phyloP scores from a whole-genome alignment of 2,888 invertebrate species.

The Eristalinus aeneus region DNA sequence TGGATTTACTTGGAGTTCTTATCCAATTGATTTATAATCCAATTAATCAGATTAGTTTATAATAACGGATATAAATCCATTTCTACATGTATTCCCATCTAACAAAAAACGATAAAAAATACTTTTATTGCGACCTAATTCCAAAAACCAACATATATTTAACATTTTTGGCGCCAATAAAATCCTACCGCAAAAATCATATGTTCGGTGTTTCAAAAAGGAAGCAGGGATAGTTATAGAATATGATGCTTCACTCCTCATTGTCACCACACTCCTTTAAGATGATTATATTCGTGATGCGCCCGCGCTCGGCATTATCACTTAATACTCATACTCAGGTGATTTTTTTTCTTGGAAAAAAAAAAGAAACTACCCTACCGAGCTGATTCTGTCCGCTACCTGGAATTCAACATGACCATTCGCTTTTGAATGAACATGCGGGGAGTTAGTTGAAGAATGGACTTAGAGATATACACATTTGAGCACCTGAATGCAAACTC shows the following conservation, averaged over 20 bases:
- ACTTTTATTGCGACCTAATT: constrained; percentile 67
- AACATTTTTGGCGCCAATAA: constrained; percentile 46
- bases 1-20: constrained; percentile 8
- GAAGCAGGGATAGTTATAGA: background rate
- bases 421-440: constrained; percentile 53
- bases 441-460: constrained; percentile 21
- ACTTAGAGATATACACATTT: constrained; percentile 1
- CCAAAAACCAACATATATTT: constrained; percentile 25
- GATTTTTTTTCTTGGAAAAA: constrained; percentile 55
- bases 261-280: background rate
- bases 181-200: constrained; percentile 35
- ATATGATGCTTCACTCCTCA: background rate
- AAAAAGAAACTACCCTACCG: constrained; percentile 16
- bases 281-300: constrained; percentile 46
- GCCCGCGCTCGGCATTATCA: constrained; percentile 66
- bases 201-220: constrained; percentile 25
- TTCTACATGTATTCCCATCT: too few relatives aligned
- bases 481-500: background rate
- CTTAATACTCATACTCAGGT: constrained; percentile 66
- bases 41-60: too few relatives aligned
- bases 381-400: constrained; percentile 43
- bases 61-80: too few relatives aligned
- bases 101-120: constrained; percentile 23
- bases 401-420: constrained; percentile 45
- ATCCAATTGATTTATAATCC: constrained; percentile 56